Evolutionary conservation across 1,140 invertebrate species (phyloP), one percentile per base, ranked within the genome.

Genomic region (Trichogramma pretiosum): DNA sequence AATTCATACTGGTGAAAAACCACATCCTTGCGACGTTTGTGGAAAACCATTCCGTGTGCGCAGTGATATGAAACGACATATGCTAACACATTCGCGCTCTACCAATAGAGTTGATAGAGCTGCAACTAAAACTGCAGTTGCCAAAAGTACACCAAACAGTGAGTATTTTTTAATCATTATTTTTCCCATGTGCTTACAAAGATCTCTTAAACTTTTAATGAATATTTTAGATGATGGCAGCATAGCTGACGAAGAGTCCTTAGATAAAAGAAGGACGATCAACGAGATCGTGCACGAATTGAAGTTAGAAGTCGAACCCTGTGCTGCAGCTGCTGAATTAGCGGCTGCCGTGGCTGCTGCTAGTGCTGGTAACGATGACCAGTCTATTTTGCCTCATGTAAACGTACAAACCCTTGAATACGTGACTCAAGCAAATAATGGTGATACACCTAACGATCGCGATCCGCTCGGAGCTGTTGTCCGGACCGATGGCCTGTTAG

Each of bases 1-100:
- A 46, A 93, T 95, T 35, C 94, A 98, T 61, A 96, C 89, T 17
- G 86, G 87, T 1, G 86, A 88, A 57, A 86, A 85, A 53, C 87
- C 88, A 0, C 81, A 89, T 64, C 74, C 78, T 0, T 93, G 89
- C 64, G 68, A 75, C 3, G 71, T 85, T 0, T 91, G 89, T 61
- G 80, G 78, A 1, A 91, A 90, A 62, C 78, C 80, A n/a, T 93
- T 92, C 67, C 77, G 89, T 26, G 85, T 89, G 1, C 76, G 82
- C 5, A 89, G 89, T 21, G 88, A 95, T 58, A 82, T 96, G 75
- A 89, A 89, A 52, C 73, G 92, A 1, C 93, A 96, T 65, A 77
- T 88, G 67, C 80, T 81, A 17, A 88, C 85, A 1, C 90, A 93
- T 56, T 67, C 72, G 1, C 74, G 80, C 5, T 68, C 70, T 18